Conservation (phyloP, 1,140 invertebrate genomes). For the Cryptotermes secundus region DNA sequence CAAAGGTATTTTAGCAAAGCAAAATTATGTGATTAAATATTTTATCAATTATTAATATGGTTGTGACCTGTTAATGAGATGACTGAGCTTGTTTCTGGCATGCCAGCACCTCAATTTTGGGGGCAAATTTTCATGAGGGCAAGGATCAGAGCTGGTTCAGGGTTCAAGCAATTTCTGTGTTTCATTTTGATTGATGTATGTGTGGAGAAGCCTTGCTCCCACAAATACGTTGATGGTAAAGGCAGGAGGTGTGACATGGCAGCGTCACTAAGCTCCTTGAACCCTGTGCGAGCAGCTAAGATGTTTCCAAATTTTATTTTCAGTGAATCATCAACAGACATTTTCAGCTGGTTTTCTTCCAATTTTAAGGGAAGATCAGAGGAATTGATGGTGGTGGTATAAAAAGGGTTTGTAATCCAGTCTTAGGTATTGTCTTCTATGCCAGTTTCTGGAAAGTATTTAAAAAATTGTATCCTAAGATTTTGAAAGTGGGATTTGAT, state of each 20-base stretch:
- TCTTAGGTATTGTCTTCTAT: not conserved
- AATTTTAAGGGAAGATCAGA: not conserved
- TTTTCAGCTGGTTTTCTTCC: not conserved
- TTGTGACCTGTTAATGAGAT: too few species aligned
- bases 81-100: too few species aligned
- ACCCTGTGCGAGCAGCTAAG: not conserved
- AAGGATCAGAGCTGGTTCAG: not conserved
- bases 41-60: too few species aligned
- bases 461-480: not conserved
- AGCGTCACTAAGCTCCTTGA: not conserved
- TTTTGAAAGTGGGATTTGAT: not conserved
- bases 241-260: conserved; percentile 22
- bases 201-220: conserved; percentile 38
- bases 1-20: too few species aligned
- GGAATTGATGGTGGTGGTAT: not conserved
- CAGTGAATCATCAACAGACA: not conserved
- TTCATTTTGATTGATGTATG: conserved; percentile 39
- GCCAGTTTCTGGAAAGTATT: not conserved
- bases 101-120: too few species aligned
- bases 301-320: not conserved
- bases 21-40: too few species aligned
- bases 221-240: conserved; percentile 37
- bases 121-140: not conserved
- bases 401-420: not conserved
- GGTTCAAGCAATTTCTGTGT: conserved; percentile 37